phyloP scores from a whole-genome alignment of 2,888 invertebrate genomes.

The Sympetrum striolatum region DNA sequence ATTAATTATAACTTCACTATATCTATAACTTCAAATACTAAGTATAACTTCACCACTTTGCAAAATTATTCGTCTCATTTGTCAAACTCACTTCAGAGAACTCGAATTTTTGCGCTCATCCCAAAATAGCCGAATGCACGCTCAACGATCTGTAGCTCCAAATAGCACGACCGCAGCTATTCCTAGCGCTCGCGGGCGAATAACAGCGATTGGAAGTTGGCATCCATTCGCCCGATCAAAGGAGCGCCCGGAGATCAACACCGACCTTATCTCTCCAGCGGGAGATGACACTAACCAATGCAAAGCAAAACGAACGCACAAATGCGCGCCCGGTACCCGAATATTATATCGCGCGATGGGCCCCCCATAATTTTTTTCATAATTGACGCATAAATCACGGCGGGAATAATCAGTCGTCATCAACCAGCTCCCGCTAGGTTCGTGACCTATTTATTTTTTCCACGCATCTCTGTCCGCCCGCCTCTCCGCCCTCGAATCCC shows the following conservation, averaged over 20 bases:
- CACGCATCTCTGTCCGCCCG: background rate
- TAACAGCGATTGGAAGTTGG: background rate
- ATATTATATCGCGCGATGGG: constrained; percentile 14
- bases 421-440: constrained; percentile 19
- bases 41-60: no score
- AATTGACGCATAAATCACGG: constrained; percentile 30
- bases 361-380: constrained; percentile 25
- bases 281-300: background rate
- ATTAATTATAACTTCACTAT: no score
- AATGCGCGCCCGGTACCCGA: constrained; percentile 1
- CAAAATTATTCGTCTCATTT: no score
- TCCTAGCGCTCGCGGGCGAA: background rate
- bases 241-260: background rate
- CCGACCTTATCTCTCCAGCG: background rate
- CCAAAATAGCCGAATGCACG: no score
- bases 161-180: background rate
- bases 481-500: background rate
- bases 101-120: no score
- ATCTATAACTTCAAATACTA: no score
- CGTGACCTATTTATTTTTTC: constrained; percentile 39
- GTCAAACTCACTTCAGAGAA: no score
- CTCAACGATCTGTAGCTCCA: no score
- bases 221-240: background rate
- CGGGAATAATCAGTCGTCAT: constrained; percentile 35
- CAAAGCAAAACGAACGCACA: constrained; percentile 19